phyloP scores from a whole-genome alignment of 2,113 vertebrate genomes.

The Apodemus speciosus region DNA sequence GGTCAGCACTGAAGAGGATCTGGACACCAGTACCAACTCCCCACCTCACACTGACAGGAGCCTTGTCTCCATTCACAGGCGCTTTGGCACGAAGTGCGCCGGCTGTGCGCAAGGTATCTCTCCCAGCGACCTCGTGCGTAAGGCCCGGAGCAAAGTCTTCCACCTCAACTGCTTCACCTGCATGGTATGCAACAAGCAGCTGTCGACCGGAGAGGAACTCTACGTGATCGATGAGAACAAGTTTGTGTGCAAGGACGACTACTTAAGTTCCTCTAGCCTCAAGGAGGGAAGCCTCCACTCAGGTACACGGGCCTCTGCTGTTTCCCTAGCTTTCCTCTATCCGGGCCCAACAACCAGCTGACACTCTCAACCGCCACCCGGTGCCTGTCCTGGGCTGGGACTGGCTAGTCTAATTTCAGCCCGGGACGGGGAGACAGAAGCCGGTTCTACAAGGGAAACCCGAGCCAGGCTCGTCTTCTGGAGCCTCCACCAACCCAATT shows the following conservation, averaged over 20 bases:
- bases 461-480: not conserved
- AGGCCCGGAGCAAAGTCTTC: slow-evolving; percentile 96
- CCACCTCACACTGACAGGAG: not conserved
- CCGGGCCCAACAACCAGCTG: too few species aligned
- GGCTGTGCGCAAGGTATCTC: slow-evolving; percentile 98
- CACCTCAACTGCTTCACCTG: slow-evolving; percentile 99
- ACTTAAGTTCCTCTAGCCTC: slow-evolving; percentile 91
- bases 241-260: slow-evolving; percentile 99
- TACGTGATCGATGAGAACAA: slow-evolving; percentile 99
- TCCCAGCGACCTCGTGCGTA: slow-evolving; percentile 96
- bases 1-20: not conserved
- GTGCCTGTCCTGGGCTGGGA: not conserved
- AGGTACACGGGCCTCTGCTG: slow-evolving; percentile 85
- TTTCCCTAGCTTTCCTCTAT: not conserved
- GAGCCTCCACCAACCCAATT: not conserved
- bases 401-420: not conserved
- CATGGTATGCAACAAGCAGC: slow-evolving; percentile 99
- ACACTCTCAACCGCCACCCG: not conserved
- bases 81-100: slow-evolving; percentile 97
- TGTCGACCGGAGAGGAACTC: slow-evolving; percentile 97
- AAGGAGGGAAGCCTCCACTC: slow-evolving; percentile 97
- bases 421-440: too few species aligned
- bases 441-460: not conserved
- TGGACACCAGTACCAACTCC: not conserved
- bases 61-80: slow-evolving; percentile 84